These are phyloP conservation scores for Meles meles DNA, from an alignment of 2,113 vertebrate genomes.

Conservation along the genomic window DNA sequence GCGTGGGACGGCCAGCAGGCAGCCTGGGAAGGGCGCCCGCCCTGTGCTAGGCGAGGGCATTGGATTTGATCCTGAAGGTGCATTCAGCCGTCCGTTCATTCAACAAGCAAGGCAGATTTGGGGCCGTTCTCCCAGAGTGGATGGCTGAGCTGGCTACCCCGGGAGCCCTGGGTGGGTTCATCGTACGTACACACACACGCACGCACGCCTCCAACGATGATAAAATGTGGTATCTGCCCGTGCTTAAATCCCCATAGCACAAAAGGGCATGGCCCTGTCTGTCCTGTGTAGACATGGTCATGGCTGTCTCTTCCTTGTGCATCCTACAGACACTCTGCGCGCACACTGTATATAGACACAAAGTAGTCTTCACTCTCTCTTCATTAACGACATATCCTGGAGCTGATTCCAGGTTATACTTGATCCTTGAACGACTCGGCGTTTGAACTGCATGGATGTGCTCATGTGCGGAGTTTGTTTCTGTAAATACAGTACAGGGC, in stretches of 20 bases:
- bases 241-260: no score
- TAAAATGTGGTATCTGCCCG: neutral
- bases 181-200: accelerated
- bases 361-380: neutral
- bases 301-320: accelerated
- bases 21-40: accelerated
- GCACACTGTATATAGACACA: accelerated
- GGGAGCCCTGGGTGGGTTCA: neutral
- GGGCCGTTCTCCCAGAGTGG: neutral
- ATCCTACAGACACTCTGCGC: no score
- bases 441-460: no score
- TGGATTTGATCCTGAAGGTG: neutral
- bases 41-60: accelerated
- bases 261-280: neutral
- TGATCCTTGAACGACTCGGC: neutral
- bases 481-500: neutral
- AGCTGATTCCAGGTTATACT: neutral
- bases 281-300: no score
- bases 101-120: neutral
- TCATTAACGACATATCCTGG: no score
- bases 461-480: neutral
- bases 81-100: neutral
- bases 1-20: accelerated
- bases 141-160: neutral
- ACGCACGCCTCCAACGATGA: neutral